Evolutionary conservation across 2,797 vertebrate species (phyloP).

Genomic region (Enteromius afrohamiltoni): DNA sequence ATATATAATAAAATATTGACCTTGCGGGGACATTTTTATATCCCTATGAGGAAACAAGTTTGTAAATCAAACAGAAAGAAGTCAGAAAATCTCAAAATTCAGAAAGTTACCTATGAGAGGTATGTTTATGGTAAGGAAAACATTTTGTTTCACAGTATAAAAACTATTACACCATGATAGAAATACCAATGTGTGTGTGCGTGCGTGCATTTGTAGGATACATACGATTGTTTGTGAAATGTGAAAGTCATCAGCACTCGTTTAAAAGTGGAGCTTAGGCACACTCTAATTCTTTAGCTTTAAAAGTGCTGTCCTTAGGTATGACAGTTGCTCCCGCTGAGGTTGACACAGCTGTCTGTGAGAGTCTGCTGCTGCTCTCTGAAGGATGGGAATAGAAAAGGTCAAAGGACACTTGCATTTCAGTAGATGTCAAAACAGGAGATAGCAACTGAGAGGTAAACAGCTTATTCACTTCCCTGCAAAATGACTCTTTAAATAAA

Average conservation of each 20-base stretch:
- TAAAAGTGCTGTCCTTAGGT: conserved; percentile 72
- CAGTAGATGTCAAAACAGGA: conserved; percentile 80
- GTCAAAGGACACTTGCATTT: conserved; percentile 76
- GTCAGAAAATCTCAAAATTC: neutral
- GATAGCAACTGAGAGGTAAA: conserved; percentile 69
- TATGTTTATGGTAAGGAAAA: neutral
- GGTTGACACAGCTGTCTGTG: conserved; percentile 90
- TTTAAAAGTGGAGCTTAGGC: conserved; percentile 35
- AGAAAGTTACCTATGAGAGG: neutral
- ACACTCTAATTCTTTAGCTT: conserved; percentile 45
- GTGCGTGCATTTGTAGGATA: no score
- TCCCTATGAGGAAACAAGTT: neutral
- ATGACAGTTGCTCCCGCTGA: conserved; percentile 83
- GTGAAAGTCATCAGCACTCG: neutral
- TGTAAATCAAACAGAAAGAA: neutral
- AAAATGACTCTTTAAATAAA: conserved; percentile 30
- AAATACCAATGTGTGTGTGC: neutral
- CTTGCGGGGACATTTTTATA: neutral
- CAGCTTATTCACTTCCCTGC: conserved; percentile 44
- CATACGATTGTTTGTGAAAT: neutral
- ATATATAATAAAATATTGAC: neutral
- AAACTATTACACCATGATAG: neutral
- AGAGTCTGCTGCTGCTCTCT: conserved; percentile 65
- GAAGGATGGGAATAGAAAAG: conserved; percentile 73
- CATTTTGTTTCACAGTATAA: neutral